Percentiles rank a stretch among this genome's conserved stretches.
Conservation (phyloP, 2,888 invertebrate species). For the Phengaris arion region DNA sequence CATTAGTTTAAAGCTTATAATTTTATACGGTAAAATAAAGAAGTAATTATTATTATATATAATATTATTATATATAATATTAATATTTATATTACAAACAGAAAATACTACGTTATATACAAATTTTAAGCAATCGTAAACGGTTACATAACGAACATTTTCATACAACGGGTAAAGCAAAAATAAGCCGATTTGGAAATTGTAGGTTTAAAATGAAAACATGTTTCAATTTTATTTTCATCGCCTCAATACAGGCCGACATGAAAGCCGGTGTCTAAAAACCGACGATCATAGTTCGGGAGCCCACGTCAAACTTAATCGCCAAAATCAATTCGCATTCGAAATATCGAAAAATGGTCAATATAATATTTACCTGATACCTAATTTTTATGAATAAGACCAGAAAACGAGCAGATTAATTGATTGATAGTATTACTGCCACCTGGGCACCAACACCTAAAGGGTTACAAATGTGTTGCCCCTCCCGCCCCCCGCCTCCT, state of each 20-base stretch:
- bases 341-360: neutral
- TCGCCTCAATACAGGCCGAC: neutral
- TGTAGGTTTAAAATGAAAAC: conserved; percentile 20
- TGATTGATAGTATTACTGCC: too few relatives aligned
- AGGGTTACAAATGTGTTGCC: too few relatives aligned
- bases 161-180: neutral
- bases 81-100: too few relatives aligned
- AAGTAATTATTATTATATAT: too few relatives aligned
- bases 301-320: neutral
- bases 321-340: neutral
- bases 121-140: neutral
- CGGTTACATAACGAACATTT: neutral
- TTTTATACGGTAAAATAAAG: too few relatives aligned
- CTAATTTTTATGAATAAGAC: too few relatives aligned
- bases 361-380: too few relatives aligned
- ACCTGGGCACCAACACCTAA: too few relatives aligned
- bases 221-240: conserved; percentile 24
- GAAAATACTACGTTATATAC: neutral
- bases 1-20: too few relatives aligned
- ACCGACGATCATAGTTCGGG: conserved; percentile 11
- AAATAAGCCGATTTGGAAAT: conserved; percentile 6
- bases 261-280: conserved; percentile 23
- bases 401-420: too few relatives aligned
- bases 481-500: too few relatives aligned
- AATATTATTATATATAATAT: too few relatives aligned